Evolutionary conservation across 2,797 vertebrate genomes (phyloP).

Genomic region (Meda fulgida): DNA sequence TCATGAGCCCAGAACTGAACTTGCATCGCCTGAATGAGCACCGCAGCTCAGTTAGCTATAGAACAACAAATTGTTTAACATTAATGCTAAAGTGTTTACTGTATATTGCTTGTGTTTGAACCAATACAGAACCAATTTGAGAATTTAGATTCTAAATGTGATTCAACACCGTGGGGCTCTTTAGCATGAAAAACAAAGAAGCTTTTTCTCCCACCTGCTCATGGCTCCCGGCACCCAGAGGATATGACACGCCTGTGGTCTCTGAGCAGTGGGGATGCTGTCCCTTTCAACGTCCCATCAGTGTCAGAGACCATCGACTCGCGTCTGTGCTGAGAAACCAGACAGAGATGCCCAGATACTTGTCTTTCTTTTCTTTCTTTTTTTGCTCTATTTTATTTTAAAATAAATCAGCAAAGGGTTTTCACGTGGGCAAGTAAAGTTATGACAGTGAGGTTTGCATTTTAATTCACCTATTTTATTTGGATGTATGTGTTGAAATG

Average conservation of each 20-base stretch:
- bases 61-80: not conserved
- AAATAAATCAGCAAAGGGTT: not conserved
- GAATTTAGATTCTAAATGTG: not conserved
- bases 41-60: not conserved
- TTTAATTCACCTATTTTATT: not conserved
- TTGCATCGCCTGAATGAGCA: not conserved
- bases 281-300: constrained; percentile 22
- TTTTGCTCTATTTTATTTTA: constrained; percentile 8
- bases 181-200: constrained; percentile 7
- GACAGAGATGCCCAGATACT: constrained; percentile 1
- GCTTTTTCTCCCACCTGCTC: constrained; percentile 38
- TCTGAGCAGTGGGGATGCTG: constrained; percentile 16
- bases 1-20: not conserved
- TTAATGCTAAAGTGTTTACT: not conserved
- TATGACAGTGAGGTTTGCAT: not conserved
- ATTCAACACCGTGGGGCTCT: constrained; percentile 15
- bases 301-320: constrained; percentile 26
- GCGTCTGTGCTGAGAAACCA: constrained; percentile 35
- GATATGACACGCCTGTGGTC: constrained; percentile 31
- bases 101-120: not conserved
- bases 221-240: constrained; percentile 34
- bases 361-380: not conserved
- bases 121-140: not conserved
- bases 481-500: not conserved
- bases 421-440: not conserved